Evolutionary conservation across 2,888 invertebrate genomes (phyloP).

Genomic region (Pyrgus malvae): DNA sequence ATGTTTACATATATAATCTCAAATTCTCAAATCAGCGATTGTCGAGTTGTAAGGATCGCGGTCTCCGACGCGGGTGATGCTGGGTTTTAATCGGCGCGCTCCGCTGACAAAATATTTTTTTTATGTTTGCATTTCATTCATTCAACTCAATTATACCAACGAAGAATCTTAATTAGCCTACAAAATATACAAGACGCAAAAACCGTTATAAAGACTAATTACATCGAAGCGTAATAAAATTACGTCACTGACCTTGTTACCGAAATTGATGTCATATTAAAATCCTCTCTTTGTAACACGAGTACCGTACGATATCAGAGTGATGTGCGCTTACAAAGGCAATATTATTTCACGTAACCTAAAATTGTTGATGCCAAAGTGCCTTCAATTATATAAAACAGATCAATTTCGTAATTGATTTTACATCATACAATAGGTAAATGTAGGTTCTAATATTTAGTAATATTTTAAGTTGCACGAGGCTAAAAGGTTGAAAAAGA

Average conservation of each 20-base stretch:
- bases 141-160: background rate
- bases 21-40: too few species aligned
- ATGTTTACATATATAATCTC: too few species aligned
- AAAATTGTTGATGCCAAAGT: conserved; percentile 49
- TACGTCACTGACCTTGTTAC: conserved; percentile 13
- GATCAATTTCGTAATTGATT: conserved; percentile 28
- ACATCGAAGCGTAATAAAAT: conserved; percentile 3
- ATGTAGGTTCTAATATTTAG: too few species aligned
- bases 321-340: conserved; percentile 29
- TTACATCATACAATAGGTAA: too few species aligned
- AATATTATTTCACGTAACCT: conserved; percentile 38
- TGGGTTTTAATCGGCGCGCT: too few species aligned
- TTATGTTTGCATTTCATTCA: too few species aligned
- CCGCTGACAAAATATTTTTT: too few species aligned
- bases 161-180: background rate
- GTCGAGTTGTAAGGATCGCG: too few species aligned
- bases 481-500: too few species aligned
- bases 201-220: conserved; percentile 2
- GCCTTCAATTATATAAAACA: conserved; percentile 47
- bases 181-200: background rate
- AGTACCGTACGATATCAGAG: conserved; percentile 10
- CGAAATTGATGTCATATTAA: conserved; percentile 23
- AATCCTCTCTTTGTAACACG: conserved; percentile 18
- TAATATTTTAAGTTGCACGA: too few species aligned
- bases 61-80: too few species aligned